phyloP scores from a whole-genome alignment of 2,888 invertebrate species.

The Clitarchus hookeri region DNA sequence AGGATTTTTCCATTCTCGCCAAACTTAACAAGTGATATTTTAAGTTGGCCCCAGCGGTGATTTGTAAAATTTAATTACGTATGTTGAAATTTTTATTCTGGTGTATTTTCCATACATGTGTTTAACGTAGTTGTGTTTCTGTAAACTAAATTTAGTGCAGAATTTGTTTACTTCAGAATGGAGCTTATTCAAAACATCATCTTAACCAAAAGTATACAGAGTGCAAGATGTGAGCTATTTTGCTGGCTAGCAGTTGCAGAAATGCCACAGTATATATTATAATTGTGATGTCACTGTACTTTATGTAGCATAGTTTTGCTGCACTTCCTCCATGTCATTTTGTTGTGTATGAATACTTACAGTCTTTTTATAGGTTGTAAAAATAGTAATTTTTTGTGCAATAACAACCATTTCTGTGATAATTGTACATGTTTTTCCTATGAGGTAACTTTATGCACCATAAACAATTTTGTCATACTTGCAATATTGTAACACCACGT shows the following conservation, averaged over 20 bases:
- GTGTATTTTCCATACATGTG: not conserved
- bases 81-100: not conserved
- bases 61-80: too few relatives aligned
- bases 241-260: not conserved
- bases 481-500: too few relatives aligned
- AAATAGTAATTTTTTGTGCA: not conserved
- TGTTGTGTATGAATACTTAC: not conserved
- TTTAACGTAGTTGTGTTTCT: constrained; percentile 10
- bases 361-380: not conserved
- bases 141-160: not conserved
- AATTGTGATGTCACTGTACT: not conserved
- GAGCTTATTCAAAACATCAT: not conserved
- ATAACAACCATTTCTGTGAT: not conserved
- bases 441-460: too few relatives aligned
- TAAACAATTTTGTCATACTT: too few relatives aligned
- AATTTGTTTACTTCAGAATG: not conserved
- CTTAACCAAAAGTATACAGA: not conserved
- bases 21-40: too few relatives aligned
- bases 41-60: too few relatives aligned
- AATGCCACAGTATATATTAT: not conserved
- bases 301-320: not conserved
- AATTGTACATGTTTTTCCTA: not conserved
- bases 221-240: not conserved
- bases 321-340: not conserved
- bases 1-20: not conserved